Evolutionary conservation across 2,797 vertebrate genomes (phyloP).

Genomic region (Poeciliopsis presidionis): DNA sequence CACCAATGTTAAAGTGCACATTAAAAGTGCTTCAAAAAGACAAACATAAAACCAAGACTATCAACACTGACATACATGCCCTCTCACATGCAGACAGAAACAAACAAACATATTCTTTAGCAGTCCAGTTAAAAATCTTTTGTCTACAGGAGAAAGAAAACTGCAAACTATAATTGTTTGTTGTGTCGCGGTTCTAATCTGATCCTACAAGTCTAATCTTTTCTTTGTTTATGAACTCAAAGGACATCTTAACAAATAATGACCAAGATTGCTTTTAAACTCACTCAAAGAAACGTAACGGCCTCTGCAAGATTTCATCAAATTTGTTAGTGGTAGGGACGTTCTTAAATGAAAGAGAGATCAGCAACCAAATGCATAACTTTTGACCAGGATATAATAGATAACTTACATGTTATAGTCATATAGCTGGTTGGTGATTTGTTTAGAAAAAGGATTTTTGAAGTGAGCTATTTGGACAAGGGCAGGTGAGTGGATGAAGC

Average conservation of each 20-base stretch:
- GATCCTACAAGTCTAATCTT: not conserved
- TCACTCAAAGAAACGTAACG: not conserved
- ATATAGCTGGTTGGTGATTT: not conserved
- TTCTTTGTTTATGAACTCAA: not conserved
- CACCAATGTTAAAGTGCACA: too few species aligned
- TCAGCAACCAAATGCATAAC: not conserved
- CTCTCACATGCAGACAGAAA: too few species aligned
- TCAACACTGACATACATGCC: too few species aligned
- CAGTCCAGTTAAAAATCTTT: too few species aligned
- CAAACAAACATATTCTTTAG: too few species aligned
- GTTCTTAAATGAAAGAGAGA: not conserved
- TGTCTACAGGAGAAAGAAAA: too few species aligned
- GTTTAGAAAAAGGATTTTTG: not conserved
- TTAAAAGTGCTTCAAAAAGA: too few species aligned
- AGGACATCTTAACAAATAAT: not conserved
- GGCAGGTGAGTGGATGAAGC: constrained; percentile 3
- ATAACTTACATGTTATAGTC: not conserved
- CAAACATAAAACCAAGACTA: too few species aligned
- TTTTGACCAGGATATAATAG: not conserved
- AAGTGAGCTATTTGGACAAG: not conserved
- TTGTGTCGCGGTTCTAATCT: not conserved
- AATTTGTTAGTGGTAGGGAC: not conserved
- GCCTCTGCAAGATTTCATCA: not conserved
- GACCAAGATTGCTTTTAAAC: not conserved
- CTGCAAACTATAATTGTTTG: not conserved